phyloP scores from a whole-genome alignment of 2,888 invertebrate species.

The Ornithoptera alexandrae region DNA sequence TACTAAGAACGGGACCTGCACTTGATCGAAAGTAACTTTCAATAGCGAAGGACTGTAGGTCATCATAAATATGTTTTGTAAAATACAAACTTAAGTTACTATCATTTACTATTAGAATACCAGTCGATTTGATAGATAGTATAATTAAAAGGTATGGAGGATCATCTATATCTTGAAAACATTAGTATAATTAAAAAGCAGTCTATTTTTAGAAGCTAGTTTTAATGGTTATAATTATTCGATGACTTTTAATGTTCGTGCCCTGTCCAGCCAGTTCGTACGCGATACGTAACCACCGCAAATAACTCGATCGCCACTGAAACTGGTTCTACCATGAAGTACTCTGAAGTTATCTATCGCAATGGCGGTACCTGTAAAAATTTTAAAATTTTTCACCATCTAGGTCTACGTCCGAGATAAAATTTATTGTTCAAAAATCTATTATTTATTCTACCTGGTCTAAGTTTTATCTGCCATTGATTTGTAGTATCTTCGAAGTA shows the following conservation, averaged over 20 bases:
- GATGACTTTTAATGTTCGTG: neutral
- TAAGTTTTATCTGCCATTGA: slow-evolving; percentile 81
- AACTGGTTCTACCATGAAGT: slow-evolving; percentile 86
- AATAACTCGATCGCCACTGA: slow-evolving; percentile 77
- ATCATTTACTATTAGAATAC: no score
- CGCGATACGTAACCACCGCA: neutral
- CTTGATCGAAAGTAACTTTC: no score
- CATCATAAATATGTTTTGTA: no score
- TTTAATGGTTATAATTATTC: neutral
- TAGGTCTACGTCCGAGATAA: neutral
- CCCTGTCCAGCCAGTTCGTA: neutral
- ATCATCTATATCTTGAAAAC: no score
- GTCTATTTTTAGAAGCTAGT: no score
- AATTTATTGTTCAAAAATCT: neutral
- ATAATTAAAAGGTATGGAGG: no score
- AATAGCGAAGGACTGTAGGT: no score
- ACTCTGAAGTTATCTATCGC: slow-evolving; percentile 90
- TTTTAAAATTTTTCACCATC: neutral
- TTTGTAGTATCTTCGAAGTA: slow-evolving; percentile 72
- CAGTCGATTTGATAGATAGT: no score
- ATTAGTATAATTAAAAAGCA: no score
- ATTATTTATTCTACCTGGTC: slow-evolving; percentile 67
- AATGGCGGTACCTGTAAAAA: slow-evolving; percentile 81
- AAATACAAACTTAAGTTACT: no score
- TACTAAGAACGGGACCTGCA: no score